Base-by-base conservation (phyloP, 2,888 invertebrate genomes). In the Smittia aterrima region DNA sequence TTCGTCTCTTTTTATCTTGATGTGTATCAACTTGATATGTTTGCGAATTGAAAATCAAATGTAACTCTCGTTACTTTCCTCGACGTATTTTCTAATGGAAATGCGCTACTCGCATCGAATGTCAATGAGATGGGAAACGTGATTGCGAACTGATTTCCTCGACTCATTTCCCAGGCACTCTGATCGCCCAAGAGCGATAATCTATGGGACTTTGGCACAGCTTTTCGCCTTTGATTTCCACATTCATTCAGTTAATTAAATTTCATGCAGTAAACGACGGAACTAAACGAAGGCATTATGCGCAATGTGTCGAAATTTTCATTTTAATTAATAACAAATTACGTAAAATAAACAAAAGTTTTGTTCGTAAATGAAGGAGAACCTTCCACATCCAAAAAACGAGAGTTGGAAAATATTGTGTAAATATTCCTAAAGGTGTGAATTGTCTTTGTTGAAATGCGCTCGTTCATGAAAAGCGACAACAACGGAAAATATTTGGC, bases 61-160 rank as follows among this genome's bases (percentile, higher is more conserved):
- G 2, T n/a, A 6, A n/a, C n/a, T 47, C 16, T 47, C 32, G 32
- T 32, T 32, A 32, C 32, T n/a, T 47, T 47, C 3, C 47, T 47
- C 47, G 11, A 6, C 47, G 47, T 3, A n/a, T 47, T 47, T 47
- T 47, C 16, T 16, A n/a, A 16, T 47, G 47, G n/a, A 47, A 47
- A 47, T n/a, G 6, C 47, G 47, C 47, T 13, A n/a, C n/a, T 47
- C 16, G 47, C 16, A 47, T 47, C 47, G 47, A 47, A 47, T 47
- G 16, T 47, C 47, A 47, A 47, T 47, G 47, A 47, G 47, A 47
- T n/a, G n/a, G 47, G 47, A 47, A 16, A 47, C 16, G 47, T n/a
- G 47, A 47, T n/a, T n/a, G n/a, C n/a, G 47, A 47, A 16, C 47
- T 47, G 13, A 47, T 47, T 47, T 47, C 47, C 47, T 47, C 47